Base-by-base conservation (phyloP, 2,113 vertebrate species). In the western clawed frog (Xenopus tropicalis) region DNA sequence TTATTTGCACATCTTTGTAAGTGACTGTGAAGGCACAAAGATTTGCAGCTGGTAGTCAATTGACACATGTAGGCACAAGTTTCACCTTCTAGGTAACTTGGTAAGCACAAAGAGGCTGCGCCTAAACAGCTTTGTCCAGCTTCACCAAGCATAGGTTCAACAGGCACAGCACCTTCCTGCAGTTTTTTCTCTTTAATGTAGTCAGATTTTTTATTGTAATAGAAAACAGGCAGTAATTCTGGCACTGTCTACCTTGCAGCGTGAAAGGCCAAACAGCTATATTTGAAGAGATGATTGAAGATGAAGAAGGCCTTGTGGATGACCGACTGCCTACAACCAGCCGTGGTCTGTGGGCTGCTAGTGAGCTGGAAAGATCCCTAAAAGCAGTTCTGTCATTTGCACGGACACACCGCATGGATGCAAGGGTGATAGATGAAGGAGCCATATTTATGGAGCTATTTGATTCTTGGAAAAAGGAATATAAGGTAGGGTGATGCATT, bases 381-480 rank as follows among this genome's bases (percentile, higher is more conserved):
- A 98, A 98, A 85, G 92, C 94, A 69, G 74, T 94, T 14, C 71
- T 99, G 12, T 91, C 95, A 48, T 99, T 98, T 79, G 93, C 93
- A 72, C 96, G 95, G 82, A 87, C 86, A 13, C 94, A 95, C 57
- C 91, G 96, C 11, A 84, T 98, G 81, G 93, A 96, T 71, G 63
- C 29, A 46, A 90, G 87, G 58, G 82, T 96, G 65, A 85, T 92
- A 8, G 97, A 98, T 85, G 95, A 98, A 81, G 97, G 96, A 44
- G 95, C 87, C 43, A 17, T 82, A 7, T 96, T 97, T 77, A 93
- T 98, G 93, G 97, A 99, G 67, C 93, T 98, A 62, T 97, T 95
- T 78, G 97, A 99, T 85, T 91, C 87, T 1, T 98, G 96, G 96
- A 99, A 98, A 83, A 99, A 99, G 70, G 97, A 99, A 82, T 99